A percentile compares a stretch with the other conserved stretches of the same genome.
Conservation (phyloP, 2,888 invertebrate species). For the Drosophila lacicola region DNA sequence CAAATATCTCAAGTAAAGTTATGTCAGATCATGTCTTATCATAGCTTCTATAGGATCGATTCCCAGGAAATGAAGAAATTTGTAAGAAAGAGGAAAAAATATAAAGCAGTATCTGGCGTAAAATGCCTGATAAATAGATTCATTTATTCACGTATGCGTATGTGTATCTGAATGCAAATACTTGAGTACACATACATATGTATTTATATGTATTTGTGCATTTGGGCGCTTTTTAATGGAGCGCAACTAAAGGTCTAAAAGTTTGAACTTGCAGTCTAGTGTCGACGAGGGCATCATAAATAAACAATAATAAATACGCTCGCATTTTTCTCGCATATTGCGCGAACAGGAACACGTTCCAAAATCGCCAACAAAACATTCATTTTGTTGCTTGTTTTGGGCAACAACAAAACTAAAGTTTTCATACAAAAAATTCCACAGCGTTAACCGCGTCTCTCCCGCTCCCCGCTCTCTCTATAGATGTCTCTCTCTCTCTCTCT, state of each 20-base stretch:
- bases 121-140: not conserved
- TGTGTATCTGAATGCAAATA: not conserved
- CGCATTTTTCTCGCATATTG: slow-evolving; percentile 36
- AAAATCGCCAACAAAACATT: slow-evolving; percentile 52
- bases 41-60: no score
- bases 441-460: slow-evolving; percentile 8
- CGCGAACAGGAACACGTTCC: slow-evolving; percentile 52
- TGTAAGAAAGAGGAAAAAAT: not conserved
- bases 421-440: slow-evolving; percentile 63
- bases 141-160: not conserved
- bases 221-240: slow-evolving; percentile 13
- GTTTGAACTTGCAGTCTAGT: slow-evolving; percentile 55
- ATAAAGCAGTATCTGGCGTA: not conserved
- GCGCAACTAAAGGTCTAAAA: slow-evolving; percentile 16
- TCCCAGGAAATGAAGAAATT: not conserved
- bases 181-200: not conserved
- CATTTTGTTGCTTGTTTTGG: slow-evolving; percentile 57
- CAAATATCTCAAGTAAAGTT: no score
- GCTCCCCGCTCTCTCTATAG: not conserved
- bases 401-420: slow-evolving; percentile 9
- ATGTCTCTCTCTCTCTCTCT: not conserved
- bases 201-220: not conserved
- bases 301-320: slow-evolving; percentile 51
- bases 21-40: no score
- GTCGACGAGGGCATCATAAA: slow-evolving; percentile 59